Conservation (phyloP, 2,113 vertebrate species). For the Semnornis frantzii region DNA sequence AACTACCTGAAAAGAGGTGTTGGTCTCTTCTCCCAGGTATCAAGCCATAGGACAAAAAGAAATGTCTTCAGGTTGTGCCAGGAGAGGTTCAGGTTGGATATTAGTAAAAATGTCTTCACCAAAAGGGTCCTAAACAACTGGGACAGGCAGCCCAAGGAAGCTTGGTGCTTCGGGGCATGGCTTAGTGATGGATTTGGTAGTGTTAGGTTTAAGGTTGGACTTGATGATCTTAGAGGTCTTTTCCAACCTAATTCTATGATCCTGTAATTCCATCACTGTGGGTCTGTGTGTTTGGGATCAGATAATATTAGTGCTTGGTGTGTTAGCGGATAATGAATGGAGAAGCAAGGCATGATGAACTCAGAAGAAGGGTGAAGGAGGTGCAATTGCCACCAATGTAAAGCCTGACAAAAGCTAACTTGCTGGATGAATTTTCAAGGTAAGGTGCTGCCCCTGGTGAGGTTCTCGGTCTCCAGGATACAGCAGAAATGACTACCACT, state of each 20-base stretch:
- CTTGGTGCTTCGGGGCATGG: no score
- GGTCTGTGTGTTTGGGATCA: not conserved
- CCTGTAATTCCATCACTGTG: not conserved
- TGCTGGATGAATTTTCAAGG: not conserved
- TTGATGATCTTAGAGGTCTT: not conserved
- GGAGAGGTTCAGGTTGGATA: not conserved
- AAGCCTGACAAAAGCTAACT: not conserved
- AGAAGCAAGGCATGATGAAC: not conserved
- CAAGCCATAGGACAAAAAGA: not conserved
- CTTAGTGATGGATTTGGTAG: not conserved
- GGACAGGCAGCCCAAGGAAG: not conserved
- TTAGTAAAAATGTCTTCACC: not conserved
- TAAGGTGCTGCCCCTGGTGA: accelerated
- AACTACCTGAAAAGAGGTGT: no score
- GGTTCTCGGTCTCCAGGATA: not conserved
- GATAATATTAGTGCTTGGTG: not conserved
- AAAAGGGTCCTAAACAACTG: not conserved
- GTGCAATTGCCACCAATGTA: not conserved
- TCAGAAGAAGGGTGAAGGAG: not conserved
- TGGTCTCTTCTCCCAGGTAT: no score
- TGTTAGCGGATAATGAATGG: not conserved
- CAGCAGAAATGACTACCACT: accelerated
- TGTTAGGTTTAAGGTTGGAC: not conserved
- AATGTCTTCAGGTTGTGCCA: not conserved
- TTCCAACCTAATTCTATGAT: not conserved